A percentile compares a stretch with the other conserved stretches of the same genome.
phyloP scores from a whole-genome alignment of 2,113 vertebrate species.

The Urocynchramus pylzowi region DNA sequence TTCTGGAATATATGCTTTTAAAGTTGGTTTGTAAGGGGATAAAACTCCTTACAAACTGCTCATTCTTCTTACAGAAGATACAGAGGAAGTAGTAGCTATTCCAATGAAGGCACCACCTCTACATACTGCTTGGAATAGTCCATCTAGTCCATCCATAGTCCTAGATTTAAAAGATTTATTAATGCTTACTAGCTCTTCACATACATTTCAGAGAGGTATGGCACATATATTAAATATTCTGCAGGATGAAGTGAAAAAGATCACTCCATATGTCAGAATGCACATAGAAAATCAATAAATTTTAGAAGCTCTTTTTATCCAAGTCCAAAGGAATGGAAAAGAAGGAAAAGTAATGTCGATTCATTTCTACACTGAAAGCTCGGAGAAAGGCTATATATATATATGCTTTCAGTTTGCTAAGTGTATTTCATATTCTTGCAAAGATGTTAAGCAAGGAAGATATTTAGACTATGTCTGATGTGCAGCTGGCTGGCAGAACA shows the following conservation, averaged over 20 bases:
- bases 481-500: neutral
- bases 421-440: neutral
- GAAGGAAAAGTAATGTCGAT: neutral
- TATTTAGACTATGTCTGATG: rapidly evolving
- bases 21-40: neutral
- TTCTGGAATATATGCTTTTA: neutral
- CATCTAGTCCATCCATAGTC: neutral
- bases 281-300: neutral
- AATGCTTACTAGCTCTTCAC: neutral
- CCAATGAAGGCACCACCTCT: neutral
- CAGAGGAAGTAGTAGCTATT: rapidly evolving
- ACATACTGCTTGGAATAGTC: neutral
- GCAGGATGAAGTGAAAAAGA: neutral
- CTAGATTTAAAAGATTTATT: neutral
- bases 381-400: neutral
- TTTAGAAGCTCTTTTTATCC: neutral
- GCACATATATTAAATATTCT: neutral
- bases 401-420: neutral
- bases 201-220: neutral
- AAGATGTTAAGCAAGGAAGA: neutral
- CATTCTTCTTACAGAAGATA: neutral
- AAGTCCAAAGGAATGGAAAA: neutral
- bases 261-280: neutral
- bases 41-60: neutral
- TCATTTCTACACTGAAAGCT: neutral